Evolutionary conservation across 2,797 vertebrate genomes (phyloP).

Genomic region (Sciaenops ocellatus): DNA sequence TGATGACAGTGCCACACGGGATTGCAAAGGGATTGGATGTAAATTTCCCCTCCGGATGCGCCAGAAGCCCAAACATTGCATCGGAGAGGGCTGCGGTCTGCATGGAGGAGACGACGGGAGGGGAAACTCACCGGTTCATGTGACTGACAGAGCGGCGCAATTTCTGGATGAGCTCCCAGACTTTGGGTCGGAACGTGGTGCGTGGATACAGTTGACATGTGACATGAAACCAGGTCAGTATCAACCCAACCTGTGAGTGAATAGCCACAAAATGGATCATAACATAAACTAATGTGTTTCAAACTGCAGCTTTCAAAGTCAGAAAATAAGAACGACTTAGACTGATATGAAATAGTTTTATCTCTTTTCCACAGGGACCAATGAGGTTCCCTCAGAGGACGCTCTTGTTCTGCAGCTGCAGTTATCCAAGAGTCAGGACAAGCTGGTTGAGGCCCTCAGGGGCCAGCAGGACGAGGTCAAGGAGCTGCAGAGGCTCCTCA

Average conservation of each 20-base stretch:
- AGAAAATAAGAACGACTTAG: background rate
- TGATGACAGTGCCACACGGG: conserved; percentile 65
- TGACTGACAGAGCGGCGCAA: conserved; percentile 88
- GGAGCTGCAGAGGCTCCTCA: conserved; percentile 88
- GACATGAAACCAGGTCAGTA: conserved; percentile 90
- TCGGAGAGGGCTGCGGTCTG: conserved; percentile 78
- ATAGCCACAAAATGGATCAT: background rate
- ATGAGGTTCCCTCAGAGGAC: conserved; percentile 91
- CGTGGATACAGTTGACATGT: conserved; percentile 89
- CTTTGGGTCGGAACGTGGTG: conserved; percentile 82
- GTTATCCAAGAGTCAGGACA: conserved; percentile 90
- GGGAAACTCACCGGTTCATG: conserved; percentile 75
- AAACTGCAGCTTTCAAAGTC: background rate
- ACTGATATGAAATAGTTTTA: background rate
- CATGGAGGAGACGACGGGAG: conserved; percentile 62
- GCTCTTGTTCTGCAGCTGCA: conserved; percentile 90
- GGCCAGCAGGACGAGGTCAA: conserved; percentile 87
- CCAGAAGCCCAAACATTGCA: conserved; percentile 77
- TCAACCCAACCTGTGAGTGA: background rate
- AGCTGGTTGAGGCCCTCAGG: conserved; percentile 88
- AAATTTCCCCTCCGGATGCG: conserved; percentile 82
- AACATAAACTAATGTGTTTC: background rate
- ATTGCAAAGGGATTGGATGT: conserved; percentile 88
- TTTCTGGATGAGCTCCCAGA: conserved; percentile 87
- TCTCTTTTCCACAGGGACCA: conserved; percentile 81